Base-by-base conservation (phyloP, 2,888 invertebrate genomes). In the Oscheius myriophilus region DNA sequence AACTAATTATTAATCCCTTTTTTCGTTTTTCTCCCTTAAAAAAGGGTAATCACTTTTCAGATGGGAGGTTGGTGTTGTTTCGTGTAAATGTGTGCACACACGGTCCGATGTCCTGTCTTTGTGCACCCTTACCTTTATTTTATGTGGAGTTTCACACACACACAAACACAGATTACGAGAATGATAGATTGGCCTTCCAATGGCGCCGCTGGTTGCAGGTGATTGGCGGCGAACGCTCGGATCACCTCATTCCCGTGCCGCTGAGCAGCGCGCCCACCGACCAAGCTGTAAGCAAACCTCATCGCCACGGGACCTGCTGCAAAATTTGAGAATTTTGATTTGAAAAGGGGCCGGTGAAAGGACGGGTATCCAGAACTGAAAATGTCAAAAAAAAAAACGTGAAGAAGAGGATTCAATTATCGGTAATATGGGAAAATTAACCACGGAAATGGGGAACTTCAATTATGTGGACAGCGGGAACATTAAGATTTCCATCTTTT, bases 211-310 rank as follows among this genome's bases (percentile, higher is more conserved):
- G 74, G 61, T 82, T 80, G 59, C 80, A 96, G 96, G 95, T 96
- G 92, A 96, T 96, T 93, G 95, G 95, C 92, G 96, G 96, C 91
- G 95, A 95, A 92, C 94, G 94, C 91, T 94, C 95, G 92, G 95
- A 95, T 91, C 94, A 95, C 91, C 93, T 96, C 92, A 95, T 96
- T 90, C 95, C 96, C 91, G 95, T 96, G 91, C 96, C 95, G 90
- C 95, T 95, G 93, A 95, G 95, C 94, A 95, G 95, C 93, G 95
- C 94, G 91, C 94, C 95, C 90, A 96, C 95, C 91, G 96, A 96
- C 92, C 96, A 96, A 93, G 95, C 95, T 94, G 96, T 96, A 96
- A 96, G 96, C 67, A 51, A 67, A 67, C 41, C 25, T 52, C 18
- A 54, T 61, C 39, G n/a, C 18, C 25, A 26, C 26, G 26, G 18